These are phyloP conservation scores for Cichladusa arquata DNA, from an alignment of 2,113 vertebrate species.

Conservation along the genomic window DNA sequence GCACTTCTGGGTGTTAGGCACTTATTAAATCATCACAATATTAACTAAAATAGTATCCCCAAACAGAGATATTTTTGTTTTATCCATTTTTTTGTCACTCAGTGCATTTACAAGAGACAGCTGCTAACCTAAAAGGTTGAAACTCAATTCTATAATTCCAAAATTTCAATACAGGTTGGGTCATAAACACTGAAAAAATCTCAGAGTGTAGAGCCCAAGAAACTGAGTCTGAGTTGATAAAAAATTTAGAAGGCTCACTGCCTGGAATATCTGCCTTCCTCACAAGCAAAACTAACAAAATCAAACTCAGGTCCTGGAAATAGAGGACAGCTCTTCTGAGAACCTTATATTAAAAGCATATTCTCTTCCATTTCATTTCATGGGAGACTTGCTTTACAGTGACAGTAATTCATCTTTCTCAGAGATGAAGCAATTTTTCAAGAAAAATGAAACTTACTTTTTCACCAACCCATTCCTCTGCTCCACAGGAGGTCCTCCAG, in stretches of 20 bases:
- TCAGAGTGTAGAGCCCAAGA: background rate
- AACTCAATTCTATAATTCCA: background rate
- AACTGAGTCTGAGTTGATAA: background rate
- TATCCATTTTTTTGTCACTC: background rate
- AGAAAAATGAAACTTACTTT: background rate
- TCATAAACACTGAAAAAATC: background rate
- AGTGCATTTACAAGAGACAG: background rate
- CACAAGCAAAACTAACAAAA: background rate
- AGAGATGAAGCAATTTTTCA: background rate
- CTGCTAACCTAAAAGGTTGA: background rate
- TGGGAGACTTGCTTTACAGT: background rate
- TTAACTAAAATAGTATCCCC: background rate
- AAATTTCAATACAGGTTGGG: background rate
- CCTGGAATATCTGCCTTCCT: background rate
- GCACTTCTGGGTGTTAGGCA: background rate
- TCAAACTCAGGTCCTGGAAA: background rate
- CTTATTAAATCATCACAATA: background rate
- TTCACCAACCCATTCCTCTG: background rate
- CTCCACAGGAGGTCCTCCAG: background rate
- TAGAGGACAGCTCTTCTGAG: background rate
- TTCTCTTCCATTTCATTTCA: background rate
- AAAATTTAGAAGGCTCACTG: background rate
- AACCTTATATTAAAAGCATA: background rate
- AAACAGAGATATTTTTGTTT: background rate
- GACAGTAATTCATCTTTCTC: background rate